These are phyloP conservation scores for Vespertilio murinus DNA, from an alignment of 2,797 vertebrate species.

Conservation along the genomic window DNA sequence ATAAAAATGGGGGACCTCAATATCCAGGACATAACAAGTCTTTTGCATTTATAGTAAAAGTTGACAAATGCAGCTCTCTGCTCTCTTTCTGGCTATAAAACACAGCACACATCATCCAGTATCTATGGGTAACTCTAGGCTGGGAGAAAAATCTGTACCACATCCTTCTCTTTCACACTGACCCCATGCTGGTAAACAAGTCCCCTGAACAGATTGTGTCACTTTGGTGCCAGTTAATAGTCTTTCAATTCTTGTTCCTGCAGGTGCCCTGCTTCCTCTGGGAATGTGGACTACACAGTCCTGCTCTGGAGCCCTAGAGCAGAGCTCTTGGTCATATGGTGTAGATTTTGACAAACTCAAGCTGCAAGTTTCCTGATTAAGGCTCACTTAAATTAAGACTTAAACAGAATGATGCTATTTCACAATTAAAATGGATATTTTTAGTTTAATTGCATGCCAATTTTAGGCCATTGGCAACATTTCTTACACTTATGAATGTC, in stretches of 20 bases:
- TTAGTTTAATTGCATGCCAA: background rate
- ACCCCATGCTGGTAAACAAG: slow-evolving; percentile 39
- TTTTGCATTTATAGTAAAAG: background rate
- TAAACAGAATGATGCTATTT: background rate
- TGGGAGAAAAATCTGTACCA: background rate
- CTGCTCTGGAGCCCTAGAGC: background rate
- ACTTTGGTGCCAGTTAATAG: slow-evolving; percentile 54
- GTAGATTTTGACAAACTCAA: background rate
- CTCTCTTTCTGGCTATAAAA: background rate
- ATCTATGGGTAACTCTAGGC: background rate
- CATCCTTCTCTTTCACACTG: background rate
- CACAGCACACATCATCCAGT: background rate
- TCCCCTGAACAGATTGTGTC: slow-evolving; percentile 71
- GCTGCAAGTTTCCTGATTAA: background rate
- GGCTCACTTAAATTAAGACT: background rate
- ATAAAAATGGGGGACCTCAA: background rate
- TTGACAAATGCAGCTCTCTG: background rate
- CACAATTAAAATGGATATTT: background rate
- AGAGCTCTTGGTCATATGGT: background rate
- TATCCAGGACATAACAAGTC: background rate
- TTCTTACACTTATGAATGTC: background rate
- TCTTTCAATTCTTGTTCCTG: slow-evolving; percentile 40
- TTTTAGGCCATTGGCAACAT: background rate
- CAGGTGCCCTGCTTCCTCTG: slow-evolving; percentile 3
- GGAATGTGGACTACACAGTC: background rate